Evolutionary conservation across 2,113 vertebrate genomes (phyloP).

Genomic region (Lagopus leucura): DNA sequence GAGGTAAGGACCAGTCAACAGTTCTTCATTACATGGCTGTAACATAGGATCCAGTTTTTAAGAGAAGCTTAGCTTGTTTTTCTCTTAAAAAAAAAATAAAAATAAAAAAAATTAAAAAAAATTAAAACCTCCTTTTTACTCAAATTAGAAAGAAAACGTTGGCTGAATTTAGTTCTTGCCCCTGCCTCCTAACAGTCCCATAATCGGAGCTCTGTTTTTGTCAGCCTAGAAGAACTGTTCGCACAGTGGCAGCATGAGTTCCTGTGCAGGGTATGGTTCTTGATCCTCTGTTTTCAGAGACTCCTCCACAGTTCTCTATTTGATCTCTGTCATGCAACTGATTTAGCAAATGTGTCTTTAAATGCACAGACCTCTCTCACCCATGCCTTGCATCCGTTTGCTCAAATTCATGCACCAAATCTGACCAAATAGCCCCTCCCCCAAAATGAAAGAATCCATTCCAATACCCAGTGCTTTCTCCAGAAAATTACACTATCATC

Average conservation of each 20-base stretch:
- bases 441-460: neutral
- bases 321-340: neutral
- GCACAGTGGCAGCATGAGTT: neutral
- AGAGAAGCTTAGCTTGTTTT: neutral
- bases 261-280: neutral
- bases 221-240: neutral
- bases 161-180: neutral
- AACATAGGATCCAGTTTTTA: neutral
- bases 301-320: neutral
- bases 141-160: neutral
- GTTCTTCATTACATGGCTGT: neutral
- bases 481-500: neutral
- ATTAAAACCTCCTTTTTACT: neutral
- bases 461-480: neutral
- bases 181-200: neutral
- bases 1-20: neutral
- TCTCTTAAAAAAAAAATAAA: neutral
- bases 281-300: neutral
- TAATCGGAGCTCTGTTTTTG: neutral
- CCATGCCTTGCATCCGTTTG: neutral
- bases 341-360: neutral
- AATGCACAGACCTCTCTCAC: neutral
- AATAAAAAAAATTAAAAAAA: too few relatives aligned
- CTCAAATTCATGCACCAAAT: neutral
- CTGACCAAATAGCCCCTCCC: neutral